These are phyloP conservation scores for Apotomis capreana DNA, from an alignment of 2,888 invertebrate species.

Conservation along the genomic window DNA sequence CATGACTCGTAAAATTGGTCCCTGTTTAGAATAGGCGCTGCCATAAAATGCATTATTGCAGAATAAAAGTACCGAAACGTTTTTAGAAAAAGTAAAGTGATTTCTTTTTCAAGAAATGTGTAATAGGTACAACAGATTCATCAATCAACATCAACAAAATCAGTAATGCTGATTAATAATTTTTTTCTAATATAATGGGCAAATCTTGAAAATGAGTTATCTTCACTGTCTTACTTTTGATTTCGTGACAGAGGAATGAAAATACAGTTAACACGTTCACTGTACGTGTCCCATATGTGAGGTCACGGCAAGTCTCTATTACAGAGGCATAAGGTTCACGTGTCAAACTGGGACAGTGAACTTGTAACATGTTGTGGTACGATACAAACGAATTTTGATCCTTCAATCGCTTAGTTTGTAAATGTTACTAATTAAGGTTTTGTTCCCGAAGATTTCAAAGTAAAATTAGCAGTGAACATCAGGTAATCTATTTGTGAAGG, in stretches of 20 bases:
- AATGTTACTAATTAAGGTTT: neutral
- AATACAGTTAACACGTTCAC: neutral
- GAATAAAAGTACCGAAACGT: too few relatives aligned
- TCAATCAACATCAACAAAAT: too few relatives aligned
- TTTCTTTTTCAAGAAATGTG: too few relatives aligned
- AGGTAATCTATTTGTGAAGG: neutral
- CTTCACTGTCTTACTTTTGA: neutral
- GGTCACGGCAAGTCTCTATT: too few relatives aligned
- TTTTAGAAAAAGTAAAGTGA: too few relatives aligned
- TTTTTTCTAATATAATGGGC: too few relatives aligned
- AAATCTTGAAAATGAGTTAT: neutral
- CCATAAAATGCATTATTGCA: neutral
- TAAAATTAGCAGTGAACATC: neutral
- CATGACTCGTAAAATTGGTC: slow-evolving; percentile 17
- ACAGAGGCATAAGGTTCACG: too few relatives aligned
- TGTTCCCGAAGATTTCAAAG: neutral
- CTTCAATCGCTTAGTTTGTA: neutral
- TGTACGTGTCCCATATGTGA: too few relatives aligned
- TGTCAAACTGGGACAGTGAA: too few relatives aligned
- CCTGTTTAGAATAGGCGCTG: slow-evolving; percentile 6
- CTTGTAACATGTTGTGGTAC: neutral
- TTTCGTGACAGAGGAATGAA: neutral
- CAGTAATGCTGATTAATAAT: too few relatives aligned
- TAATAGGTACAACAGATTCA: too few relatives aligned
- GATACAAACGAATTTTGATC: too few relatives aligned